Evolutionary conservation across 2,888 invertebrate genomes (phyloP), one percentile per base, ranked within the genome.

Genomic region (Phorcus lineatus): DNA sequence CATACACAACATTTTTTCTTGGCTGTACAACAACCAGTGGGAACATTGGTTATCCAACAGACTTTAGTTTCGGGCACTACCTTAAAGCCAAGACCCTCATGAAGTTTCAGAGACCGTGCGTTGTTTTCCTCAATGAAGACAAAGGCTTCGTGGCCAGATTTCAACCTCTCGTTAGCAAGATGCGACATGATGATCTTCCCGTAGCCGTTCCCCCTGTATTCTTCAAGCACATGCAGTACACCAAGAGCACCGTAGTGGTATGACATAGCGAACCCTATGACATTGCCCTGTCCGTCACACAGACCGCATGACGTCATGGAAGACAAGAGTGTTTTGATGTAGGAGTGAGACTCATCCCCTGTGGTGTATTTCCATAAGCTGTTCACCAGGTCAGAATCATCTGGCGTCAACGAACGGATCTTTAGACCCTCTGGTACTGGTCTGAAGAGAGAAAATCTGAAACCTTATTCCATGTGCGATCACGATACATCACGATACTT

Each of bases 121-220:
- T 75, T 75, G 0, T 13, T 36, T n/a, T 52, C 24, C 22, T 53
- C 11, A 2, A 53, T 24, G 22, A 22, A 28, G 54, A 75, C 75
- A n/a, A 52, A 53, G 6, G n/a, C 53, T 22, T 53, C 54, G 17
- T 40, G 19, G 6, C 52, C 31, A 19, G 19, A 22, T 53, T 24
- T 52, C 6, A 75, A 24, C 13, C 22, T 19, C 22, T 52, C 31
- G 6, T 52, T 2, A 13, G 75, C 52, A 3, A 75, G 24, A 1
- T 75, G 75, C 2, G 52, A 53, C 75, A 53, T 53, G 75, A 19
- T 52, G 17, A 75, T 53, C 24, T 75, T 75, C 52, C 75, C 75
- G 54, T 75, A 75, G 11, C 75, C 75, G 2, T 54, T 22, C n/a
- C 54, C 54, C n/a, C 75, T 22, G n/a, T 28, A n/a, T 24, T 75